Evolutionary conservation across 2,888 invertebrate genomes (phyloP), one percentile per base, ranked within the genome.

Genomic region (Macrophya annulata): DNA sequence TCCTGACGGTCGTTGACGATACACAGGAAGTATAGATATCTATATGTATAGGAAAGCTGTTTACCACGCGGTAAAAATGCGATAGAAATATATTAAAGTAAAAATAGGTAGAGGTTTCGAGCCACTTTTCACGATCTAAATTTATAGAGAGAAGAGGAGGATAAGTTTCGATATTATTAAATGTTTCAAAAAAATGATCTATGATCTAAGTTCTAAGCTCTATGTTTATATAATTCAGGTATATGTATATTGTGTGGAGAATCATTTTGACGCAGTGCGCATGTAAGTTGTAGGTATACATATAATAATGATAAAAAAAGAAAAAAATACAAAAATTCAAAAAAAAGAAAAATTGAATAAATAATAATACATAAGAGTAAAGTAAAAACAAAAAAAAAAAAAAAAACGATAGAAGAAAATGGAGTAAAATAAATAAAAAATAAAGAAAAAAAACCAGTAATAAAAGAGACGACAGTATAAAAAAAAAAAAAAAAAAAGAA

Each of bases 351-450:
- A 77, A 48, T 55, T 37, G 17, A 10, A 74, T 21, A 43, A 45
- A n/a, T 21, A 74, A 43, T 74, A 15, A 74, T 21, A 68, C 12
- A 17, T 21, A 45, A 21, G 21, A 17, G 12, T 21, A 84, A 74
- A 76, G n/a, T n/a, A 37, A 79, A 62, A 65, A 84, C 59, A 51
- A 65, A 77, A 45, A 40, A 77, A 48, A 43, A n/a, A 43, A n/a
- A 82, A 76, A 84, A 84, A 15, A 43, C n/a, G n/a, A n/a, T 45
- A 51, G 40, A 79, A 15, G 71, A 86, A 62, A 55, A 17, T n/a
- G n/a, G n/a, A n/a, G n/a, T n/a, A n/a, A 68, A 51, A 65, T 82
- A 45, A 40, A 77, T 55, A 43, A n/a, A 43, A 62, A 79, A 51
- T 76, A 45, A 74, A 85, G 74, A 37, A 59, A n/a, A 37, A 59